Evolutionary conservation across 2,113 vertebrate genomes (phyloP), one percentile per base, ranked within the genome.

Genomic region (Gulo gulo): DNA sequence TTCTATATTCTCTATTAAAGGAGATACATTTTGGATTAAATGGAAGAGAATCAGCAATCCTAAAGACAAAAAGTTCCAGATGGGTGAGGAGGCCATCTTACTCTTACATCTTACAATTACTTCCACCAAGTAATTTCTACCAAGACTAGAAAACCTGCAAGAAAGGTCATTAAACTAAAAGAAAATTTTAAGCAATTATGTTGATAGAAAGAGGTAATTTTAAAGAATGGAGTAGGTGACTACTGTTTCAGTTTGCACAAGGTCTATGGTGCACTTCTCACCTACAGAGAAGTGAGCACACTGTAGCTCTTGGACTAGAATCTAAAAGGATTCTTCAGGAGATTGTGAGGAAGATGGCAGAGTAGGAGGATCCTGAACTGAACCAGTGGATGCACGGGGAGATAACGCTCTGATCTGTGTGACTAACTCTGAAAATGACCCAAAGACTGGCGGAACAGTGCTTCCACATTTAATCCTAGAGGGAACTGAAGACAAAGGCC

Each of bases 101-200:
- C 39, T 42, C 39, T 42, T 42, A 42, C 39, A 42, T 42, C 39
- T 42, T 42, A 42, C 39, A 42, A 42, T 42, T 42, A 42, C 39
- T 74, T 63, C 81, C 73, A 94, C 73, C 67, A 96, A 76, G 67
- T 88, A 88, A 94, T 39, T 92, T 81, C 88, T 85, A 89, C 31
- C 20, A 81, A 71, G 16, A 92, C 11, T 67, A 31, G 34, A 90
- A 92, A 76, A 82, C 42, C 82, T 88, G 42, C 81, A 73, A 93
- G 78, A 55, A 73, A 73, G 9, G 11, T 67, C 31, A 88, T 29
- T 74, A 39, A 94, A 74, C 31, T 74, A 76, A 90, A 42, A 78
- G 12, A 80, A 42, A 78, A 31, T 1, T 63, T 42, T 81, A 86
- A 94, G 52, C 91, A 91, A 80, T 57, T 92, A 55, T 24, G 23